These are phyloP conservation scores for Chitala chitala DNA, from an alignment of 2,113 vertebrate species.

Conservation along the genomic window DNA sequence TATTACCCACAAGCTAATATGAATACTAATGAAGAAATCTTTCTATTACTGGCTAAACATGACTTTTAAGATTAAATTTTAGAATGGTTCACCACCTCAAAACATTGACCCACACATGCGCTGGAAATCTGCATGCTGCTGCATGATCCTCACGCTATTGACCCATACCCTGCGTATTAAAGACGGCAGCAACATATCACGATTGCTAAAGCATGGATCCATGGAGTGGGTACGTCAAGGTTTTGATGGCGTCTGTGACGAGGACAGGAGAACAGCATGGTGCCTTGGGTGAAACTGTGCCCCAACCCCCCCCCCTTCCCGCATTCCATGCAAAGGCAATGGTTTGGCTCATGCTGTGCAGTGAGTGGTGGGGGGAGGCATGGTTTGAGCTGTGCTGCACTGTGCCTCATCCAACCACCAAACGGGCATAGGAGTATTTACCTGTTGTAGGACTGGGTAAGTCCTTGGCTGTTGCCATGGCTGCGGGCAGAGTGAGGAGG, in stretches of 20 bases:
- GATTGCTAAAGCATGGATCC: too few species aligned
- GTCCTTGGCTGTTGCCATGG: slow-evolving; percentile 72
- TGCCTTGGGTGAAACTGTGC: too few species aligned
- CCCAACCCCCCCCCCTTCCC: neutral
- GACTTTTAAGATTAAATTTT: neutral
- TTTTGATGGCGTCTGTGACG: neutral
- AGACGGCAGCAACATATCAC: neutral
- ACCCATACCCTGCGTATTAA: neutral
- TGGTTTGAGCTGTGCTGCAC: slow-evolving; percentile 40
- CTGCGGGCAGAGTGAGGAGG: slow-evolving; percentile 46
- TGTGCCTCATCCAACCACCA: slow-evolving; percentile 46
- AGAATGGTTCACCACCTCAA: neutral
- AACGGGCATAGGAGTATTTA: slow-evolving; percentile 58
- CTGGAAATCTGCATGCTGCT: neutral
- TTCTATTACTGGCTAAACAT: neutral
- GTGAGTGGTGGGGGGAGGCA: slow-evolving; percentile 45
- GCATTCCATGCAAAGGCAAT: slow-evolving; percentile 51
- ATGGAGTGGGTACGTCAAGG: neutral
- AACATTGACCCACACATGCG: slow-evolving; percentile 7
- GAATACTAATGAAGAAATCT: neutral
- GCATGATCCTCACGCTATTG: too few species aligned
- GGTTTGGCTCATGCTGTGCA: slow-evolving; percentile 59
- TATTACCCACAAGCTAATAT: neutral
- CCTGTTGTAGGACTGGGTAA: slow-evolving; percentile 66
- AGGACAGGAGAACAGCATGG: neutral